Percentiles rank a stretch among this genome's conserved stretches.
phyloP scores from a whole-genome alignment of 2,888 invertebrate genomes.

The Drosophila koepferae region DNA sequence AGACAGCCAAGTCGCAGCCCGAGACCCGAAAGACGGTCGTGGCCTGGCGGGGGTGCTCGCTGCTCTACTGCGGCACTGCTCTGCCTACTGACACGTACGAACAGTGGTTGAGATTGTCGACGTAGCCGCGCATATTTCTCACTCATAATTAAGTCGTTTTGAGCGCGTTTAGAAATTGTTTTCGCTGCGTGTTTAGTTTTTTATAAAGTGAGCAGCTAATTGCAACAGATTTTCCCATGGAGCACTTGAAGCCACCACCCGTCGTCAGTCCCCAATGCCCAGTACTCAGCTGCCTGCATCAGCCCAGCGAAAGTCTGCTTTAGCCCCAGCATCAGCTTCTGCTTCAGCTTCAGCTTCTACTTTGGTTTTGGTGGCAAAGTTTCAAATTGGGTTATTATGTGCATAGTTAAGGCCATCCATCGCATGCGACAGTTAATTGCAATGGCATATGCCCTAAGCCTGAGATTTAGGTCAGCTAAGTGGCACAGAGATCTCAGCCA shows the following conservation, averaged over 20 bases:
- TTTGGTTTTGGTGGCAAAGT: conserved; percentile 22
- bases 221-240: conserved; percentile 80
- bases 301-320: conserved; percentile 15
- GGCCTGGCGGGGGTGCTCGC: neutral
- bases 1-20: conserved; percentile 17
- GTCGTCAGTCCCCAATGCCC: neutral
- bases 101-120: conserved; percentile 59
- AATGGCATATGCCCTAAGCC: conserved; percentile 61
- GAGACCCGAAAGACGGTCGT: neutral
- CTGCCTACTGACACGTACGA: conserved; percentile 29
- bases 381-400: conserved; percentile 77
- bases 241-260: conserved; percentile 16
- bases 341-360: conserved; percentile 5
- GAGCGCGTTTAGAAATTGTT: conserved; percentile 82
- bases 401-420: conserved; percentile 71
- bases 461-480: conserved; percentile 71
- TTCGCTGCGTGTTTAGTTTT: conserved; percentile 77
- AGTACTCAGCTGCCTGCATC: neutral
- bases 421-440: conserved; percentile 75
- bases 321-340: neutral
- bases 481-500: conserved; percentile 64
- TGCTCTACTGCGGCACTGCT: neutral
- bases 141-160: conserved; percentile 82
- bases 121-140: conserved; percentile 77
- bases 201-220: conserved; percentile 75